A percentile compares a stretch with the other conserved stretches of the same genome.
These are phyloP conservation scores for Echinarachnius parma DNA, from an alignment of 53 echinoderm and acorn worm genomes.

Conservation along the genomic window DNA sequence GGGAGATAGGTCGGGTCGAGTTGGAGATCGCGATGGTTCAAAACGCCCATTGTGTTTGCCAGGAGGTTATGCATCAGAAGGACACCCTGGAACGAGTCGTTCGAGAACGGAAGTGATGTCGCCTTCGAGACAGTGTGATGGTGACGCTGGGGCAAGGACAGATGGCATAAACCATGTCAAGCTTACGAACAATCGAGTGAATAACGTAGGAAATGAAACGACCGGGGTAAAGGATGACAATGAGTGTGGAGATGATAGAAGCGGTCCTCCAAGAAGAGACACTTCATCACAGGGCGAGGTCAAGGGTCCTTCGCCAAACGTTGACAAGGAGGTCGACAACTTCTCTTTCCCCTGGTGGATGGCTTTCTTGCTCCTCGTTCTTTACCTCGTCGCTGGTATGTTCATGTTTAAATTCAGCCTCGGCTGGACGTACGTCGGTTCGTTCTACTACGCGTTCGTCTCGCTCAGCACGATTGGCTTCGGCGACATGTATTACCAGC, in stretches of 20 bases:
- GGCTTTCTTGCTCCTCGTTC: constrained; percentile 59
- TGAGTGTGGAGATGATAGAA: not conserved
- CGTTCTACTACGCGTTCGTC: constrained; percentile 85
- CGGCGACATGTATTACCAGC: constrained; percentile 72
- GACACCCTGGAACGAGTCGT: too few species aligned
- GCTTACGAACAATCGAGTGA: not conserved
- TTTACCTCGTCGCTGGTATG: constrained; percentile 73
- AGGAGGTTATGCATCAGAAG: too few species aligned
- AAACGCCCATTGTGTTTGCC: too few species aligned
- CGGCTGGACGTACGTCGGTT: constrained; percentile 55
- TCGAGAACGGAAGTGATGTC: too few species aligned
- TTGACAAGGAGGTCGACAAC: constrained; percentile 58
- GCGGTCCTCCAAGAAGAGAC: constrained; percentile 1
- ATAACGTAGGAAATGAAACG: not conserved
- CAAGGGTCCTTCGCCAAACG: not conserved
- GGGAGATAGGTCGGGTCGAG: too few species aligned
- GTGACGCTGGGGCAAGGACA: too few species aligned
- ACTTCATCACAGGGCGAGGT: too few species aligned
- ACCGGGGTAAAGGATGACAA: not conserved
- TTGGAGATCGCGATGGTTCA: too few species aligned
- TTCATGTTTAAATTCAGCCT: constrained; percentile 49
- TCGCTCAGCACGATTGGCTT: constrained; percentile 95
- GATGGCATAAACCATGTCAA: too few species aligned
- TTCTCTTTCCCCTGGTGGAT: constrained; percentile 80
- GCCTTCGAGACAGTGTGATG: too few species aligned